Conservation (phyloP, 2,113 vertebrate species). For the Crotophaga sulcirostris region DNA sequence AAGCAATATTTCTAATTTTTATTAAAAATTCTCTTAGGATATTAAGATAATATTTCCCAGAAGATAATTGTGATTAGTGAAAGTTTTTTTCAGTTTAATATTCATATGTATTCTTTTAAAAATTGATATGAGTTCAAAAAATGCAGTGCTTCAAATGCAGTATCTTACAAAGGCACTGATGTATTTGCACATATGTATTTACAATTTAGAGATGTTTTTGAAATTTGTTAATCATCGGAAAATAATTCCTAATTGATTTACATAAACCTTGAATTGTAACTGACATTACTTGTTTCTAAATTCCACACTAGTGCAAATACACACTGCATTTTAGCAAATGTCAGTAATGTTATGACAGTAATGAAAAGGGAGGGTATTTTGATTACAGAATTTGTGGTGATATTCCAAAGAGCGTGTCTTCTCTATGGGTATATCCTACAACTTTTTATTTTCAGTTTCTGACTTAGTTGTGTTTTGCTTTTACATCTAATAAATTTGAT, state of each 20-base stretch:
- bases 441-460: background rate
- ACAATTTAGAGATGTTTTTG: background rate
- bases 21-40: background rate
- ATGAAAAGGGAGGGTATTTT: background rate
- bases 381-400: background rate
- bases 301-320: background rate
- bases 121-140: background rate
- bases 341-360: background rate
- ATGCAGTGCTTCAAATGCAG: background rate
- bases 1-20: background rate
- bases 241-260: background rate
- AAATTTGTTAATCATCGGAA: background rate
- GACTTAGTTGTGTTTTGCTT: background rate
- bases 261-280: background rate
- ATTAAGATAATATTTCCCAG: background rate
- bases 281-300: background rate
- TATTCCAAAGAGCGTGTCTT: background rate
- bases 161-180: background rate
- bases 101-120: background rate
- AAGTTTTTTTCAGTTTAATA: background rate
- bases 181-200: background rate
- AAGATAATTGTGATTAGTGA: background rate
- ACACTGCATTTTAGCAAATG: background rate
- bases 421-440: background rate
- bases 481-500: background rate